phyloP scores from a whole-genome alignment of 2,797 vertebrate species.

The Sphenodon punctatus region DNA sequence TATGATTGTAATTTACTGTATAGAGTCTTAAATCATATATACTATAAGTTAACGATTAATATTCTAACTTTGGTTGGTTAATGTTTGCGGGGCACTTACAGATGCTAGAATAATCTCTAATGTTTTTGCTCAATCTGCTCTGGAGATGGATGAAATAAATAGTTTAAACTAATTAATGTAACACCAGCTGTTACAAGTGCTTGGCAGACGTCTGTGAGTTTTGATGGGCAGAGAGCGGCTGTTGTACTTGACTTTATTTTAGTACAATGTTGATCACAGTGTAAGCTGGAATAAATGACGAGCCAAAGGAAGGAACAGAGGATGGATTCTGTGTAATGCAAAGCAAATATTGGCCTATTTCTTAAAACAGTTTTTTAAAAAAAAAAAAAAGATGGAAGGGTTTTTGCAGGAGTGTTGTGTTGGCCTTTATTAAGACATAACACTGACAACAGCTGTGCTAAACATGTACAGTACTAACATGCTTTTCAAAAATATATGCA shows the following conservation, averaged over 20 bases:
- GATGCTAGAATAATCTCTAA: conserved; percentile 99
- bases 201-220: conserved; percentile 99
- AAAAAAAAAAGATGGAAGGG: conserved; percentile 25
- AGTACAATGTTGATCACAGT: conserved; percentile 96
- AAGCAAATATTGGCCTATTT: conserved; percentile 74
- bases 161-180: conserved; percentile 99
- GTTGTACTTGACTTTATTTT: conserved; percentile 95
- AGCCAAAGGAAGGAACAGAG: conserved; percentile 86
- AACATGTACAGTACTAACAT: conserved; percentile 16
- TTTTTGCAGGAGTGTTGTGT: conserved; percentile 13
- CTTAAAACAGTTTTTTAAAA: conserved; percentile 67
- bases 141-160: conserved; percentile 99
- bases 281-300: conserved; percentile 95
- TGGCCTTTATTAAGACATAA: conserved; percentile 49
- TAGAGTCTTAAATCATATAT: conserved; percentile 78
- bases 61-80: conserved; percentile 91
- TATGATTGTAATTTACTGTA: conserved; percentile 32
- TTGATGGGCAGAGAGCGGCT: conserved; percentile 96
- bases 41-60: conserved; percentile 85
- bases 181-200: conserved; percentile 99
- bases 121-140: conserved; percentile 99
- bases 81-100: conserved; percentile 99
- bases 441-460: conserved; percentile 57
- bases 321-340: conserved; percentile 72
- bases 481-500: conserved; percentile 23